A percentile compares a stretch with the other conserved stretches of the same genome.
Evolutionary conservation across 1,140 invertebrate genomes (phyloP).

Genomic region (Microplitis mediator): DNA sequence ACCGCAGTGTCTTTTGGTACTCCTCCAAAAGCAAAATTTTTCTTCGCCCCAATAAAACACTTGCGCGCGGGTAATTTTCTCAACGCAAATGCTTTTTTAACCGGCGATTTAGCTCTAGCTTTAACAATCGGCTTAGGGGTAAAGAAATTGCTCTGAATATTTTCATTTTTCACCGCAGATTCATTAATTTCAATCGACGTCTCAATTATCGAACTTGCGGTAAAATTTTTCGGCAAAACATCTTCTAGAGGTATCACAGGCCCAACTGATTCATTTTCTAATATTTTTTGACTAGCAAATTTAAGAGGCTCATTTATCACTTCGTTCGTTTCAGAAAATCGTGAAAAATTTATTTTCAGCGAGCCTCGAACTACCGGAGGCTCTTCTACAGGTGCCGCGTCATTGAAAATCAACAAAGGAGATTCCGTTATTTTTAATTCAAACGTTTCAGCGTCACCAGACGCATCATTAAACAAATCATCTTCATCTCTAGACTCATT

Average conservation of each 20-base stretch:
- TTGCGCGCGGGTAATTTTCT: slow-evolving; percentile 50
- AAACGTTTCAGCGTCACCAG: slow-evolving; percentile 39
- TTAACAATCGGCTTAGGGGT: slow-evolving; percentile 18
- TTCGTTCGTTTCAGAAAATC: not conserved
- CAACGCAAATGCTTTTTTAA: slow-evolving; percentile 45
- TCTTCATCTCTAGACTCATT: slow-evolving; percentile 8
- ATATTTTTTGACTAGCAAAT: slow-evolving; percentile 2
- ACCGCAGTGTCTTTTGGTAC: slow-evolving; percentile 24
- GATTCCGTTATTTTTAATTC: slow-evolving; percentile 50
- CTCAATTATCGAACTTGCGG: not conserved
- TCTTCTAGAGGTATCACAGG: not conserved
- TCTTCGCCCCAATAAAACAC: slow-evolving; percentile 30
- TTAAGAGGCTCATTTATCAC: not conserved
- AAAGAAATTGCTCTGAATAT: not conserved
- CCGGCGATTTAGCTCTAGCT: slow-evolving; percentile 51
- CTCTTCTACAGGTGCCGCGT: slow-evolving; percentile 23
- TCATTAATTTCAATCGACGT: not conserved
- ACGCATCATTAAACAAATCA: slow-evolving; percentile 21
- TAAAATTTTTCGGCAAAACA: not conserved
- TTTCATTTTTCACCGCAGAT: not conserved
- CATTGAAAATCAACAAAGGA: slow-evolving; percentile 39
- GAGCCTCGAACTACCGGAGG: slow-evolving; percentile 6
- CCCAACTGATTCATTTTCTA: not conserved
- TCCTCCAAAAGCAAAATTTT: not conserved
- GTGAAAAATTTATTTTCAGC: slow-evolving; percentile 12